Percentiles rank a stretch among this genome's conserved stretches.
Evolutionary conservation across 1,140 invertebrate species (phyloP).

Genomic region (Tetramorium simillimum): DNA sequence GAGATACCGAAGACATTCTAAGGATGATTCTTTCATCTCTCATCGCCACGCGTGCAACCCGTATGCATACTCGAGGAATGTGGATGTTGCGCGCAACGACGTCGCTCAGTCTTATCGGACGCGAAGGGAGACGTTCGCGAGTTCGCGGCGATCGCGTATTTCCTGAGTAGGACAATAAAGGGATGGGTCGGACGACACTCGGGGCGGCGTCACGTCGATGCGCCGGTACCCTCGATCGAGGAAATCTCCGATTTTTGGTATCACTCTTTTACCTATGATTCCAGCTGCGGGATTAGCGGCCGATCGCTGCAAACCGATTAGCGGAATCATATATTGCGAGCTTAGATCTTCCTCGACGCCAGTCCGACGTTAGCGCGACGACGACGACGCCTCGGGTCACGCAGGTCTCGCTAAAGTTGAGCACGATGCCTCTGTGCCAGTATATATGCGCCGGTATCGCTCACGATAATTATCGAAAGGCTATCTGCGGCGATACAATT

Average conservation of each 20-base stretch:
- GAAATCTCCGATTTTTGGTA: constrained; percentile 39
- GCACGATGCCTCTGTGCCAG: not conserved
- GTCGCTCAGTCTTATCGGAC: constrained; percentile 24
- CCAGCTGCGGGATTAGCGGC: not conserved
- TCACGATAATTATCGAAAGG: constrained; percentile 3
- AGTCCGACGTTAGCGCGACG: not conserved
- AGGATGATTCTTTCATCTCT: not conserved
- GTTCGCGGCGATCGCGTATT: not conserved
- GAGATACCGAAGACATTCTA: not conserved
- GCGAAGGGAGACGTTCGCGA: constrained; percentile 5
- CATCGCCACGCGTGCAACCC: not conserved
- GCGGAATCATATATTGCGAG: constrained; percentile 28
- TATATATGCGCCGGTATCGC: not conserved
- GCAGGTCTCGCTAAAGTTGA: not conserved
- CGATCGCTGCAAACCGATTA: not conserved
- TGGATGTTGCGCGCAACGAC: constrained; percentile 17
- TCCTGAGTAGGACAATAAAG: constrained; percentile 42
- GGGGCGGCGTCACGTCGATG: not conserved
- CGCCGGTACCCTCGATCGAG: not conserved
- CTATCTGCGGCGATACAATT: not conserved
- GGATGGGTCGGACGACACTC: not conserved
- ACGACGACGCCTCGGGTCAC: not conserved
- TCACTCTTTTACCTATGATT: constrained; percentile 15
- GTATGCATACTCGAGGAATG: constrained; percentile 21
- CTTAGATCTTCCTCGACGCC: constrained; percentile 24